Conservation (phyloP, 2,797 vertebrate genomes). For the Urosaurus nigricauda region DNA sequence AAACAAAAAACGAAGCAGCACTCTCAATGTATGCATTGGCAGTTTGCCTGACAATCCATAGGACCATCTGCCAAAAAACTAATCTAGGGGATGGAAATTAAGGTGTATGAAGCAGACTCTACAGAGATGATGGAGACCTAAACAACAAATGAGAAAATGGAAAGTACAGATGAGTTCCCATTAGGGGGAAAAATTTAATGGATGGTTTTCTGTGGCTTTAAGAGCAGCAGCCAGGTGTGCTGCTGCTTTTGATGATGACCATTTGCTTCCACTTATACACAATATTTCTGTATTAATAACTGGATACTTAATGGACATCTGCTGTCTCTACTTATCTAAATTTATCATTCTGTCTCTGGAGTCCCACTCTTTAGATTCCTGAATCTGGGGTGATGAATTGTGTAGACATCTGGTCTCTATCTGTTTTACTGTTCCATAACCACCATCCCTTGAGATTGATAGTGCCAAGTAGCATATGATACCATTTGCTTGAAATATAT, state of each 20-base stretch:
- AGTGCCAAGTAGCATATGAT: conserved; percentile 32
- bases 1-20: conserved; percentile 22
- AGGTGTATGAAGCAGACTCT: not conserved
- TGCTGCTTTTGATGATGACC: not conserved
- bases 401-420: conserved; percentile 30
- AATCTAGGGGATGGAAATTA: not conserved
- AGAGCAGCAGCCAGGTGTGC: not conserved
- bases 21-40: not conserved
- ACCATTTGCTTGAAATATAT: conserved; percentile 50
- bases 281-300: conserved; percentile 45
- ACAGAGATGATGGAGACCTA: not conserved
- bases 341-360: conserved; percentile 42
- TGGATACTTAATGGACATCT: conserved; percentile 48
- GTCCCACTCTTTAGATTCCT: conserved; percentile 36
- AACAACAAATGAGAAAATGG: conserved; percentile 19
- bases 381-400: conserved; percentile 50
- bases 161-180: conserved; percentile 20
- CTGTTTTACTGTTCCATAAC: conserved; percentile 15
- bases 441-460: not conserved
- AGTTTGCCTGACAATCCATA: not conserved
- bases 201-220: conserved; percentile 16
- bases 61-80: conserved; percentile 12
- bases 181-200: not conserved
- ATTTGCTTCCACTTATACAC: conserved; percentile 22
- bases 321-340: conserved; percentile 58